Base-by-base conservation (phyloP, 2,113 vertebrate genomes). In the Odontesthes bonariensis region DNA sequence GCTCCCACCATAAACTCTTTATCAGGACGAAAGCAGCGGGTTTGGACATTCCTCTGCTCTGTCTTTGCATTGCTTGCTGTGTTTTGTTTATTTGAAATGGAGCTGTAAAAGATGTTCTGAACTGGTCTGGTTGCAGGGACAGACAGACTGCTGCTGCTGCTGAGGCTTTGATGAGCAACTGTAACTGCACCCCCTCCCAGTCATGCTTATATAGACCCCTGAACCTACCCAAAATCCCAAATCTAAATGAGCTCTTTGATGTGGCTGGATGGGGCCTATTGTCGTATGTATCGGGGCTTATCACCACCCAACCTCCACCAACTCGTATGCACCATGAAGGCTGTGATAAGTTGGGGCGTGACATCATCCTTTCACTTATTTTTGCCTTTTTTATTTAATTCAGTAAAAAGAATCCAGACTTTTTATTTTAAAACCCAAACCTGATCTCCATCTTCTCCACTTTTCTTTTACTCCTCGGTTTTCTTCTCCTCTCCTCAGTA, bases 241-340 rank as follows among this genome's bases (percentile, higher is more conserved):
- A 82, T 84, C 84, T 86, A 46, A 90, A 23, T 56, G 86, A 67
- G 58, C 81, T 33, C 96, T 97, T 97, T 97, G 95, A 98, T 95
- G 96, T 95, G 32, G 61, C 69, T 88, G 82, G 56, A 74, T 68
- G 81, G 92, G 92, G 91, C 91, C 91, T 92, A 92, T 90, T 94
- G 95, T 94, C 94, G 91, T 95, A 95, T 94, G 93, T 71, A 75
- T 85, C 91, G 54, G 38, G 73, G 81, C 91, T 96, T 96, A 95
- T 95, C 93, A 60, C 79, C 3, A 8, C 13, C 32, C 13, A 1
- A 0, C 52, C 46, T 1, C 52, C 49, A 49, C 40, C 40, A 38
- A 10, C 35, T n/a, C 27, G 10, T 57, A 1, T 12, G 22, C 38
- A 57, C 20, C 67, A 57, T 7, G 8, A 46, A 40, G 13, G 20